Evolutionary conservation across 2,113 vertebrate genomes (phyloP).

Genomic region (Colossoma macropomum): DNA sequence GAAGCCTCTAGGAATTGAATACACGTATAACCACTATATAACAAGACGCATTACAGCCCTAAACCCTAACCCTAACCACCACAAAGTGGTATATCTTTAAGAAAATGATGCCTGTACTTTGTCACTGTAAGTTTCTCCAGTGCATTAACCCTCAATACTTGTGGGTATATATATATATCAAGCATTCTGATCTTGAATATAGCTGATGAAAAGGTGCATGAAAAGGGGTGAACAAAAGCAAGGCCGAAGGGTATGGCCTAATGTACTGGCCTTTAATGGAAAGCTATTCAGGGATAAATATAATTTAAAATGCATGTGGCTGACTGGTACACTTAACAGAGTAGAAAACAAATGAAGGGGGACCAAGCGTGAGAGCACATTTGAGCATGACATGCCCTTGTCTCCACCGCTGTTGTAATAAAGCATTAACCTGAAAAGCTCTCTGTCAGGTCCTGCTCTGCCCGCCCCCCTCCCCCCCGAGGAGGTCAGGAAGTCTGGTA

Average conservation of each 20-base stretch:
- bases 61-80: not conserved
- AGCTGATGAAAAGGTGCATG: slow-evolving; percentile 24
- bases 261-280: slow-evolving; percentile 21
- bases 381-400: slow-evolving; percentile 45
- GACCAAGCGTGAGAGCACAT: not conserved
- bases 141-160: not conserved
- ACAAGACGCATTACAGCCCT: not conserved
- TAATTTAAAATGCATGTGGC: slow-evolving; percentile 20
- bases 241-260: slow-evolving; percentile 19
- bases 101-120: not conserved
- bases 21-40: not conserved
- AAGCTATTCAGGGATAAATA: slow-evolving; percentile 47
- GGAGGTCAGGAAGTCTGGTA: slow-evolving; percentile 33
- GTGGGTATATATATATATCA: not conserved
- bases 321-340: slow-evolving; percentile 12
- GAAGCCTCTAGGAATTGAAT: not conserved
- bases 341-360: slow-evolving; percentile 6
- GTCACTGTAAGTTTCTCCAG: not conserved
- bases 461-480: no score
- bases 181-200: slow-evolving; percentile 13
- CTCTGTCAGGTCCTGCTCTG: slow-evolving; percentile 6
- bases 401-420: slow-evolving; percentile 40
- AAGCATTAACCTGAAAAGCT: slow-evolving; percentile 50
- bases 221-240: slow-evolving; percentile 22
- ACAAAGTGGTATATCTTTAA: not conserved